These are phyloP conservation scores for Phasianus colchicus DNA, from an alignment of 2,113 vertebrate genomes.

Conservation along the genomic window DNA sequence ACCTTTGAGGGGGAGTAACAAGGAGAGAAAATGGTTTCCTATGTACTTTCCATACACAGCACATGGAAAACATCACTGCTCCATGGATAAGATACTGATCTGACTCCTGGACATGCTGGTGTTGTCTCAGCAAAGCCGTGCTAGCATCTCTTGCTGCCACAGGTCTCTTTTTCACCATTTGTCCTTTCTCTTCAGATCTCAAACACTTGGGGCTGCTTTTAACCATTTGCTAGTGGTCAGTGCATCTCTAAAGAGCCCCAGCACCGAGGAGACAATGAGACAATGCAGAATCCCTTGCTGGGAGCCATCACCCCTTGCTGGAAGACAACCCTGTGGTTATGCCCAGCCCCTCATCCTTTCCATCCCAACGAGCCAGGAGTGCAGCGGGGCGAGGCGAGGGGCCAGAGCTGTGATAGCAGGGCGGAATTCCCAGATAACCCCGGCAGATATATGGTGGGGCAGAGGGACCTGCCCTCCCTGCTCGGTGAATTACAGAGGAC, in stretches of 20 bases:
- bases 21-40: constrained; percentile 54
- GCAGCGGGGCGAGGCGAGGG: background rate
- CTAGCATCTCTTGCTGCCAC: background rate
- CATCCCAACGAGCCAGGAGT: background rate
- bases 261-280: too few species aligned
- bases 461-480: constrained; percentile 28
- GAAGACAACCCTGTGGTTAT: background rate
- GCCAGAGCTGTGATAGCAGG: background rate
- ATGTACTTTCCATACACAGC: background rate
- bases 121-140: background rate
- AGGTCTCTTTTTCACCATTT: background rate
- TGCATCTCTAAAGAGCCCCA: rapidly evolving
- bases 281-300: rapidly evolving
- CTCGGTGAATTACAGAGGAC: background rate
- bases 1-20: constrained; percentile 27
- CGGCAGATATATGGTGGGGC: constrained; percentile 23
- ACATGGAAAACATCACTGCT: constrained; percentile 45
- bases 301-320: too few species aligned
- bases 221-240: background rate
- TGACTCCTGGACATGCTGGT: background rate
- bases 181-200: background rate
- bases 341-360: background rate
- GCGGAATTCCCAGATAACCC: constrained; percentile 54
- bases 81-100: rapidly evolving
- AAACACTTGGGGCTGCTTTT: background rate